Conservation (phyloP, 2,113 vertebrate species). For the Myotis davidii region DNA sequence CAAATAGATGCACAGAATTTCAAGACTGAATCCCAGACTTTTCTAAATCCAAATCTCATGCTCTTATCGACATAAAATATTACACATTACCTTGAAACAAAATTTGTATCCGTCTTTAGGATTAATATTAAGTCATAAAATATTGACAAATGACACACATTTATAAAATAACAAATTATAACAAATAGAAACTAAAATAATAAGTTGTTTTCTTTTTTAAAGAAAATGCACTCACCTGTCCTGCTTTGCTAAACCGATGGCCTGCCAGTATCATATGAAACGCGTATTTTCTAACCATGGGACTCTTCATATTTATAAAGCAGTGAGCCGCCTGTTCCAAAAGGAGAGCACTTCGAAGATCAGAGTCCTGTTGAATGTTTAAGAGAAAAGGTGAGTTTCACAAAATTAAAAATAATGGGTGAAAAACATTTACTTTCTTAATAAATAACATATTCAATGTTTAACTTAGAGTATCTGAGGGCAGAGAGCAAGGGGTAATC, state of each 20-base stretch:
- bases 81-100: background rate
- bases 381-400: constrained; percentile 66
- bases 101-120: constrained; percentile 36
- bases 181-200: background rate
- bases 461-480: background rate
- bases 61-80: background rate
- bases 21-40: constrained; percentile 20
- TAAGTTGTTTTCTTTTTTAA: constrained; percentile 12
- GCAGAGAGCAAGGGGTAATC: background rate
- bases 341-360: constrained; percentile 96
- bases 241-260: constrained; percentile 98
- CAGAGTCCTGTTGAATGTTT: constrained; percentile 91
- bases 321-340: constrained; percentile 98
- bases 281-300: constrained; percentile 98
- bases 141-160: background rate
- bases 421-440: constrained; percentile 31
- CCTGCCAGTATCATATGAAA: constrained; percentile 99
- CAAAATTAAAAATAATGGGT: constrained; percentile 26
- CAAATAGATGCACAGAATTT: background rate
- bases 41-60: constrained; percentile 4
- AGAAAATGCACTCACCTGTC: constrained; percentile 89
- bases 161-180: background rate
- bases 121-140: constrained; percentile 39
- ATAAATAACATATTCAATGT: background rate
- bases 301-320: constrained; percentile 98